Base-by-base conservation (phyloP, 2,113 vertebrate genomes). In the Clarias gariepinus region DNA sequence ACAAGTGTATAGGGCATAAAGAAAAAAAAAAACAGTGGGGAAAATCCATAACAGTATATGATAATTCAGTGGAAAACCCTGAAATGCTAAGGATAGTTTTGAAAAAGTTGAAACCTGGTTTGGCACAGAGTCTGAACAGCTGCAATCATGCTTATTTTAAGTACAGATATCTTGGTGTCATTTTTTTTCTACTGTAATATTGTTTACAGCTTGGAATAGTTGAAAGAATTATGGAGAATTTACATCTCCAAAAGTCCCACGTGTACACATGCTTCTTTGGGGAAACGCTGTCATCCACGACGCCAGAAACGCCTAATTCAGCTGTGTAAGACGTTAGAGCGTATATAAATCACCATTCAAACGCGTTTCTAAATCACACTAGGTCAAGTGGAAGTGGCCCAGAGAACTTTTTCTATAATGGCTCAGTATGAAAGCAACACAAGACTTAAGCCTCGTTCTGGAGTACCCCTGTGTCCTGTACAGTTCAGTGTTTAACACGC, bases 291-390 rank as follows among this genome's bases (percentile, higher is more conserved):
- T 92, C 90, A 92, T 89, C 85, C 83, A 87, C 83, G 66, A 88
- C 87, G 90, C 92, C 91, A 91, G 78, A 92, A 91, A 90, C 81
- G 89, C 91, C 87, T 89, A 92, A 91, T 92, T 90, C 91, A 64
- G 78, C 84, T 64, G 90, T 90, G 90, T 91, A 88, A 55, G 89
- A 90, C 83, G 76, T 64, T 81, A 83, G 33, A 82, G 69, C 60
- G 84, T 53, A 8, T 30, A 85, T 83, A 85, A 87, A 87, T 87
- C 85, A 82, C 76, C 64, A 63, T n/a, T 79, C 41, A 92, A 91
- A 92, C 88, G 88, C 78, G 87, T 86, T 84, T 58, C 74, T 88
- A 87, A 92, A 90, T 92, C 89, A 91, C 21, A 71, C 83, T 84
- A 57, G 85, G 90, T 88, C 85, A 89, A 90, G 84, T 92, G 33